These are phyloP conservation scores for Candoia aspera DNA, from an alignment of 2,113 vertebrate species.

Conservation along the genomic window DNA sequence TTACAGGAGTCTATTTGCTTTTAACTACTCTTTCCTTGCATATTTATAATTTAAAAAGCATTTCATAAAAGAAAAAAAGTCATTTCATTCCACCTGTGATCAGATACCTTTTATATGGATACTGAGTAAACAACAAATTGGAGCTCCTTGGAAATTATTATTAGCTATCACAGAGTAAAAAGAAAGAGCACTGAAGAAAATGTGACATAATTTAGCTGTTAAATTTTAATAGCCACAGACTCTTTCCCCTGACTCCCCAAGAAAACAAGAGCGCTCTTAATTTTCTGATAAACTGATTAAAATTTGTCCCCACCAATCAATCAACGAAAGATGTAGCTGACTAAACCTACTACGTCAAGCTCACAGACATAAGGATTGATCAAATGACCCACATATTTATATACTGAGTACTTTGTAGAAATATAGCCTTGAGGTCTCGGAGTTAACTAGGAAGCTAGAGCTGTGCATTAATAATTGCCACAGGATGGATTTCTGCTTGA, in stretches of 20 bases:
- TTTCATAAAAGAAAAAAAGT: neutral
- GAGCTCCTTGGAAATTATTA: neutral
- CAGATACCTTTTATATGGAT: neutral
- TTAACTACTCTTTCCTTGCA: neutral
- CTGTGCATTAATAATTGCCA: neutral
- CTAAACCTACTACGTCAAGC: neutral
- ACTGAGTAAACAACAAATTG: neutral
- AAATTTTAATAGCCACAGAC: neutral
- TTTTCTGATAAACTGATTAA: neutral
- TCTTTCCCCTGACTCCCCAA: neutral
- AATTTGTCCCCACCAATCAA: neutral
- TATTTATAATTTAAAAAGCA: neutral
- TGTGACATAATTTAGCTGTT: neutral
- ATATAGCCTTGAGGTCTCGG: conserved; percentile 20
- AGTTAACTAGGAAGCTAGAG: neutral
- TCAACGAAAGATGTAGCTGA: neutral
- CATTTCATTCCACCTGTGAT: neutral
- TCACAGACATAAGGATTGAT: neutral
- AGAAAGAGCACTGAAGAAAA: neutral
- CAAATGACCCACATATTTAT: neutral
- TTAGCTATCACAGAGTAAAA: neutral
- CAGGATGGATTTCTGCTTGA: neutral
- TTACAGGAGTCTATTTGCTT: neutral
- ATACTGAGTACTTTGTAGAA: neutral
- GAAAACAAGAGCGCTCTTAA: neutral